These are phyloP conservation scores for Netelia virgata DNA, from an alignment of 2,888 invertebrate genomes.

Conservation along the genomic window DNA sequence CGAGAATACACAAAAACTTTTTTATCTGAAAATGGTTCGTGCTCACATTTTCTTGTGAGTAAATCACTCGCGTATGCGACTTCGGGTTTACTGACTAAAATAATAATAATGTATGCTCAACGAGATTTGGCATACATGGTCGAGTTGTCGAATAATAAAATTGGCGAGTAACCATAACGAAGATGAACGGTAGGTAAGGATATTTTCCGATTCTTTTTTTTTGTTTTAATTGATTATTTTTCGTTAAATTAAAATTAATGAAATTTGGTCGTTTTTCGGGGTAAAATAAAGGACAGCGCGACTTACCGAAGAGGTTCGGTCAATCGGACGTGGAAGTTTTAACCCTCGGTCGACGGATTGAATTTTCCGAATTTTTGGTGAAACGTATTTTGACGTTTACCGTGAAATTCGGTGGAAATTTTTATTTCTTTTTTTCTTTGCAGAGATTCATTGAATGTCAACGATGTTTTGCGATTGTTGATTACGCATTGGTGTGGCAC, in stretches of 20 bases:
- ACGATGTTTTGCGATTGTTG: neutral
- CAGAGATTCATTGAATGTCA: neutral
- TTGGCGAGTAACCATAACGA: neutral
- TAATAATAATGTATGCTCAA: slow-evolving; percentile 21
- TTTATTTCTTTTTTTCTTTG: slow-evolving; percentile 2
- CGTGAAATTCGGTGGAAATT: neutral
- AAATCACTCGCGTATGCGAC: slow-evolving; percentile 28
- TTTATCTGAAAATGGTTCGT: slow-evolving; percentile 16
- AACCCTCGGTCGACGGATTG: neutral
- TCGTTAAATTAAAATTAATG: neutral
- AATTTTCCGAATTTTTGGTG: neutral
- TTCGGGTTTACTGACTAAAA: neutral
- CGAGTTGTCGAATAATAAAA: neutral
- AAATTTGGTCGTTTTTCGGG: slow-evolving; percentile 8
- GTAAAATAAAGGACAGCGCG: neutral
- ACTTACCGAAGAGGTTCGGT: slow-evolving; percentile 37
- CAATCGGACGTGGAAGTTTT: neutral
- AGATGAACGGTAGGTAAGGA: neutral
- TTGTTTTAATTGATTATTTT: neutral
- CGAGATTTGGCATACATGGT: neutral
- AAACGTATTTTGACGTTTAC: neutral
- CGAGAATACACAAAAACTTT: slow-evolving; percentile 48
- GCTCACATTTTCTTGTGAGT: slow-evolving; percentile 40
- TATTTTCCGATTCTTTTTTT: neutral
- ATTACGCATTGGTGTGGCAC: neutral